phyloP scores from a whole-genome alignment of 2,113 vertebrate species.

The Rhabdomys dilectus region DNA sequence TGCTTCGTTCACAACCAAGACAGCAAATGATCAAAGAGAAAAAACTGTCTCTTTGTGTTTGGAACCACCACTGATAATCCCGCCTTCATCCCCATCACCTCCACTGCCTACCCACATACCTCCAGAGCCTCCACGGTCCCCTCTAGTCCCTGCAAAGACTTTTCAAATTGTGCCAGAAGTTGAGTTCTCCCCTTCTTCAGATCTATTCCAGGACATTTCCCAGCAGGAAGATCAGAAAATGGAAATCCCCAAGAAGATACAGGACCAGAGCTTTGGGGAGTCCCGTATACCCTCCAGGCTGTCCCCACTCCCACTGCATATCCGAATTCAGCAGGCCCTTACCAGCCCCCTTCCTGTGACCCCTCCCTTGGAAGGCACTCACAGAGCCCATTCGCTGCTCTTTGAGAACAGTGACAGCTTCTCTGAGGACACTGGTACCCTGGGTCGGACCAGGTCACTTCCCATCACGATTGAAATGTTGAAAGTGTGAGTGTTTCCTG shows the following conservation, averaged over 20 bases:
- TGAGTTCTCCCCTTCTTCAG: conserved; percentile 65
- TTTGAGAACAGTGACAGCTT: conserved; percentile 92
- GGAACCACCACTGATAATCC: neutral
- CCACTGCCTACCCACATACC: conserved; percentile 85
- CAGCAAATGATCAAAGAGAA: conserved; percentile 78
- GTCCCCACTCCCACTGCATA: conserved; percentile 93
- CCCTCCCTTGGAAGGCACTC: conserved; percentile 91
- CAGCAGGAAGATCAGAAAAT: conserved; percentile 78
- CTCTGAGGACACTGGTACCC: conserved; percentile 88
- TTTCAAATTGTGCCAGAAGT: conserved; percentile 67
- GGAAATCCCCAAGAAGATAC: conserved; percentile 66
- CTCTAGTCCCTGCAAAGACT: conserved; percentile 71
- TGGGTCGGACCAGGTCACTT: conserved; percentile 91
- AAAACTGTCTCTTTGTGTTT: conserved; percentile 63
- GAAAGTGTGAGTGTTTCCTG: conserved; percentile 93
- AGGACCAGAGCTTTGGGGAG: conserved; percentile 87
- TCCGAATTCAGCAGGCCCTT: conserved; percentile 97
- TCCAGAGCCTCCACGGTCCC: conserved; percentile 83
- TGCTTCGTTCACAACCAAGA: conserved; percentile 72
- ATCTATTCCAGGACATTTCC: conserved; percentile 73
- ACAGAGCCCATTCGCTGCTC: conserved; percentile 94
- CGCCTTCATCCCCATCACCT: conserved; percentile 72
- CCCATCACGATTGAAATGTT: conserved; percentile 97
- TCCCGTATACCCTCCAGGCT: conserved; percentile 86
- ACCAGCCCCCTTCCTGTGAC: conserved; percentile 92